Conservation (phyloP, 2,888 invertebrate species). For the Drosophila recens region DNA sequence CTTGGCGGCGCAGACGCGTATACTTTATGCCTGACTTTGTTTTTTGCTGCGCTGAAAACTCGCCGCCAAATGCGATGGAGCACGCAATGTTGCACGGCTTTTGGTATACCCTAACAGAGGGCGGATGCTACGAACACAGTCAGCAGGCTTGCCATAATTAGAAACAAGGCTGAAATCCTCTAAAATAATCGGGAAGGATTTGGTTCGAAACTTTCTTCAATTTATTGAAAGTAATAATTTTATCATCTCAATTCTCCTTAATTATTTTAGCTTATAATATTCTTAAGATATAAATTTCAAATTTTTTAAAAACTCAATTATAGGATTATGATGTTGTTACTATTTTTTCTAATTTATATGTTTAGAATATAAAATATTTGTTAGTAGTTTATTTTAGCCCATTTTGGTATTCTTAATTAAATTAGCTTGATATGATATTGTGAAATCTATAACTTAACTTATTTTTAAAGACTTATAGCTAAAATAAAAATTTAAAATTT, state of each 20-base stretch:
- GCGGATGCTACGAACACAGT: too few relatives aligned
- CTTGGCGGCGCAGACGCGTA: conserved; percentile 34
- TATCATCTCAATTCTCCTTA: not conserved
- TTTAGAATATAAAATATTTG: too few relatives aligned
- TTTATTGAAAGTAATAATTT: not conserved
- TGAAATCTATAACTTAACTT: too few relatives aligned
- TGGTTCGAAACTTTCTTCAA: not conserved
- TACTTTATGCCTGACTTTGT: conserved; percentile 31
- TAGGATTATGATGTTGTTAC: not conserved
- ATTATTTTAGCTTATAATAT: too few relatives aligned
- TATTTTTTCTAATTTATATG: not conserved
- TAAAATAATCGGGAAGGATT: not conserved
- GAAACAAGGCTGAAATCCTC: not conserved
- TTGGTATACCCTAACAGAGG: conserved; percentile 25
- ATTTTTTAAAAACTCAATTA: not conserved
- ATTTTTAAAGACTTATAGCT: too few relatives aligned
- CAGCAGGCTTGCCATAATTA: too few relatives aligned
- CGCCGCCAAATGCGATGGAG: conserved; percentile 36
- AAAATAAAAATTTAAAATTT: too few relatives aligned
- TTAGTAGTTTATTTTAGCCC: too few relatives aligned
- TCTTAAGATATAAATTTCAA: not conserved
- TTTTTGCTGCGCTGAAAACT: conserved; percentile 34
- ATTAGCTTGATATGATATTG: too few relatives aligned
- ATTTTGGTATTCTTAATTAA: too few relatives aligned
- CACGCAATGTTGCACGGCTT: conserved; percentile 72